Percentiles rank a stretch among this genome's conserved stretches.
Evolutionary conservation across 2,113 vertebrate species (phyloP).

Genomic region (Oreochromis niloticus): DNA sequence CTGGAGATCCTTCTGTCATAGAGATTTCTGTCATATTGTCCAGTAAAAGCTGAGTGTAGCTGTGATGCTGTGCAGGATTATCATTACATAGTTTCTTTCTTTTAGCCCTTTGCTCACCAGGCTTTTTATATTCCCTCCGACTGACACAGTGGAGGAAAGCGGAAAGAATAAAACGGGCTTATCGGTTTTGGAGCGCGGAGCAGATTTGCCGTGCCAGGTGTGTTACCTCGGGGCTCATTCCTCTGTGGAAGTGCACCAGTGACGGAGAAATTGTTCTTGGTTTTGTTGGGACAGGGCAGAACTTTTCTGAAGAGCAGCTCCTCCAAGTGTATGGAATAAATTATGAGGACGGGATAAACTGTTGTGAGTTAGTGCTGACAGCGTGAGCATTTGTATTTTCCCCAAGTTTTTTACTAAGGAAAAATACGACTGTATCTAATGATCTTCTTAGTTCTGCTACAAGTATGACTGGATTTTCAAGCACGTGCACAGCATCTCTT

Average conservation of each 20-base stretch:
- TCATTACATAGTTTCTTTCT: not conserved
- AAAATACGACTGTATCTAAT: not conserved
- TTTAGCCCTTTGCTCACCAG: not conserved
- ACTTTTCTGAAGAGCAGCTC: not conserved
- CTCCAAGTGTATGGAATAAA: slow-evolving; percentile 10
- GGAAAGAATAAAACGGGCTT: not conserved
- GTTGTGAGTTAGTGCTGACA: not conserved
- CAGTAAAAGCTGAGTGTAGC: not conserved
- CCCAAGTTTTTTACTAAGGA: not conserved
- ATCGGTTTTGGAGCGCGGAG: not conserved
- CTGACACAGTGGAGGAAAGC: not conserved
- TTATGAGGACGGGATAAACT: not conserved
- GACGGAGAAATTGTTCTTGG: not conserved
- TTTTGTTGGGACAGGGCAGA: not conserved
- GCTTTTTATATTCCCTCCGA: not conserved
- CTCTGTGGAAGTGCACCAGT: not conserved
- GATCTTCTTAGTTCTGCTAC: not conserved
- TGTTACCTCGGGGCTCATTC: slow-evolving; percentile 9
- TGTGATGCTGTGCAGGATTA: not conserved
- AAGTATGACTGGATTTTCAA: not conserved
- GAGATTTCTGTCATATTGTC: not conserved
- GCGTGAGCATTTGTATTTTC: not conserved
- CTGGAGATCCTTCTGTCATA: not conserved
- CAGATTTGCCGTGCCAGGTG: not conserved
- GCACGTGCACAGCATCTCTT: not conserved